Conservation (phyloP, 2,888 invertebrate species). For the Perizoma affinitatum region DNA sequence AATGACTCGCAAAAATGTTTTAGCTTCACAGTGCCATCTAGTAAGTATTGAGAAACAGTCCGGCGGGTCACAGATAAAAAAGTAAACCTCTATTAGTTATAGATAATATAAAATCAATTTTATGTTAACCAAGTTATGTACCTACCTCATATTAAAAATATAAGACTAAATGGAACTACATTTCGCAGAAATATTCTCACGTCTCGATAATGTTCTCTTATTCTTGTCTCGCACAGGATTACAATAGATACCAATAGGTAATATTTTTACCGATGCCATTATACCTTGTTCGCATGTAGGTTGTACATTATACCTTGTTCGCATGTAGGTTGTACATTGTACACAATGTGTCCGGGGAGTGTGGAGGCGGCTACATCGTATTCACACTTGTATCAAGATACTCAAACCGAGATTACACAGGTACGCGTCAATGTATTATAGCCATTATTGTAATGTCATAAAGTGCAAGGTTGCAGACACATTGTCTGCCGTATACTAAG, state of each 20-base stretch:
- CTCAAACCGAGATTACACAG: constrained; percentile 34
- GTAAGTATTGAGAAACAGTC: too few species aligned
- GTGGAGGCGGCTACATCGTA: constrained; percentile 39
- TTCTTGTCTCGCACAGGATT: constrained; percentile 29
- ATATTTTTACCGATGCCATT: constrained; percentile 35
- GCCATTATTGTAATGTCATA: constrained; percentile 31
- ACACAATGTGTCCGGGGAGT: constrained; percentile 36
- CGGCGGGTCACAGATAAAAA: too few species aligned
- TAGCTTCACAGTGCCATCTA: too few species aligned
- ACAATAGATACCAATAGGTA: constrained; percentile 18
- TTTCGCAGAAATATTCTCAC: not conserved
- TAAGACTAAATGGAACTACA: too few species aligned
- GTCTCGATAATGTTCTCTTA: constrained; percentile 14
- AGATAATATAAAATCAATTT: too few species aligned
- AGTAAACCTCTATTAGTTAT: too few species aligned
- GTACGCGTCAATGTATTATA: constrained; percentile 21
- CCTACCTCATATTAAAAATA: too few species aligned
- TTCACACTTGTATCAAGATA: constrained; percentile 38
- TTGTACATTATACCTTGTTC: constrained; percentile 33
- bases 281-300: constrained; percentile 36
- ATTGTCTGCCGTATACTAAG: constrained; percentile 38
- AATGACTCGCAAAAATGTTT: too few species aligned
- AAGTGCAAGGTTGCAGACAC: constrained; percentile 31
- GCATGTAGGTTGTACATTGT: constrained; percentile 36
- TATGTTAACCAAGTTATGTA: too few species aligned